Percentiles rank a stretch among this genome's conserved stretches.
Conservation (phyloP, 2,888 invertebrate species). For the Ommatoiulus sabulosus region DNA sequence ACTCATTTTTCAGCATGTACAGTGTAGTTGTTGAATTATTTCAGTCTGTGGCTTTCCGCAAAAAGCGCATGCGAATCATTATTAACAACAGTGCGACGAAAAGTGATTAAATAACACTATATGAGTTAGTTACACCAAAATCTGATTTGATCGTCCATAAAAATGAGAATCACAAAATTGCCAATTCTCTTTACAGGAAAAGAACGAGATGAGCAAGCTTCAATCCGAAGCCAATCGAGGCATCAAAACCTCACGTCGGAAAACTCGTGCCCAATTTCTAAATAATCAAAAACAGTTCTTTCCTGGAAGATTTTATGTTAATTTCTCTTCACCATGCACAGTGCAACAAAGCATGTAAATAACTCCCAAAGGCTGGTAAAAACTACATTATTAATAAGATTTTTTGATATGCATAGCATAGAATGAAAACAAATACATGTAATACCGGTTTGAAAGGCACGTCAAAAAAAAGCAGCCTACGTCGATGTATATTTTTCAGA, state of each 20-base stretch:
- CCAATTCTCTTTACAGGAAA: neutral
- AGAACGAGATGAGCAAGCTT: neutral
- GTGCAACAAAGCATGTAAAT: neutral
- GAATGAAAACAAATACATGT: constrained; percentile 2
- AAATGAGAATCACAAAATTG: neutral
- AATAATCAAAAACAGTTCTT: neutral
- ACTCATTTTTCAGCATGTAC: too few species aligned
- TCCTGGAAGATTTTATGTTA: neutral
- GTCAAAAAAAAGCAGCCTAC: constrained; percentile 23
- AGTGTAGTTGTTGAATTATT: too few species aligned
- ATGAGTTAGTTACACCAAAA: too few species aligned
- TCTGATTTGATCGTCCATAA: neutral
- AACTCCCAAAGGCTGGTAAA: neutral
- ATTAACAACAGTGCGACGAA: too few species aligned
- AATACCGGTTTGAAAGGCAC: neutral
- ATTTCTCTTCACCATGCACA: neutral
- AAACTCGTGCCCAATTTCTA: neutral
- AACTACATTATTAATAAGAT: constrained; percentile 37
- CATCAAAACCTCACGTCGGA: neutral
- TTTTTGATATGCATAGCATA: neutral
- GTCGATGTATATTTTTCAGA: neutral
- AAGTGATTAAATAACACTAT: too few species aligned
- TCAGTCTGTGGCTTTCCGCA: too few species aligned
- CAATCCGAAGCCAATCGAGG: neutral
- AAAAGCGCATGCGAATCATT: too few species aligned